Evolutionary conservation across 2,888 invertebrate genomes (phyloP).

Genomic region (Escarpia spicata): DNA sequence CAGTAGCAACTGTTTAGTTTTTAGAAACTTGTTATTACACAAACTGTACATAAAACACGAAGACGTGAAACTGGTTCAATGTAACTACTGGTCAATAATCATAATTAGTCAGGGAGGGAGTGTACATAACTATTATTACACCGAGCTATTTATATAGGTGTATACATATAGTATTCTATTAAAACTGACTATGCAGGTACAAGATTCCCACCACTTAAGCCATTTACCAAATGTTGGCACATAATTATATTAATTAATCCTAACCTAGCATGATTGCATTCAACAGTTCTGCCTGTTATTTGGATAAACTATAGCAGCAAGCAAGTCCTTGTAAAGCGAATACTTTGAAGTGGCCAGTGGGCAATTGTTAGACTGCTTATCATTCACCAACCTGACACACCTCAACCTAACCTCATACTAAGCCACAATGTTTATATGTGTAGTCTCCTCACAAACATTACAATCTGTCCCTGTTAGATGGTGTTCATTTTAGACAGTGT

Average conservation of each 20-base stretch:
- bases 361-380: neutral
- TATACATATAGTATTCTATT: neutral
- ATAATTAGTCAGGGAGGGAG: neutral
- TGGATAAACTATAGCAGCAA: neutral
- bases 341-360: neutral
- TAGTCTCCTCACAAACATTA: too few relatives aligned
- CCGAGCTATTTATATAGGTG: neutral
- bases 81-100: neutral
- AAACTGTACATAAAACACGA: neutral
- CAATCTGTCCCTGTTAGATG: too few relatives aligned
- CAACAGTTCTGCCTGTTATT: neutral
- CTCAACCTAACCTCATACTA: too few relatives aligned
- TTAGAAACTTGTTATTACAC: neutral
- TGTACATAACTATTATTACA: constrained; percentile 16
- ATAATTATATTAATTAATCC: neutral
- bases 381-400: neutral
- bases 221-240: neutral
- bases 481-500: too few relatives aligned
- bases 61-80: neutral
- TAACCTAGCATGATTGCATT: neutral
- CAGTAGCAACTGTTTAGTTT: neutral
- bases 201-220: neutral
- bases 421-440: too few relatives aligned
- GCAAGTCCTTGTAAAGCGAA: neutral
- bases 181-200: neutral